Evolutionary conservation across 2,113 vertebrate genomes (phyloP), one percentile per base, ranked within the genome.

Genomic region (Melospiza georgiana): DNA sequence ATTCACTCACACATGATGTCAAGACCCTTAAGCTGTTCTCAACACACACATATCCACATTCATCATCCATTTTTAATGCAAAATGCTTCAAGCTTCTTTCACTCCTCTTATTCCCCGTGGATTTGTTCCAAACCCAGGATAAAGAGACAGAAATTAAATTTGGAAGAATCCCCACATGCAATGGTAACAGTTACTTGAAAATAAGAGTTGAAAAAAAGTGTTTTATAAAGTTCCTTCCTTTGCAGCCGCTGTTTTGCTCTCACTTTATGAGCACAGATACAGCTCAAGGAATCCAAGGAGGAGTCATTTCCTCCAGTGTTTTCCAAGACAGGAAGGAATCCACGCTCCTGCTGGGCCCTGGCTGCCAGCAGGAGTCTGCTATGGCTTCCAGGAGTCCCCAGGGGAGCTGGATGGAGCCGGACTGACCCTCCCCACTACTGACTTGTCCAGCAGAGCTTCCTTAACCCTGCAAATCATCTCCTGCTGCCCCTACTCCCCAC

Each of bases 311-410:
- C 94, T 87, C 7, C 49, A 4, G 9, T 7, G 55, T 51, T 88
- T 95, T 88, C 94, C 93, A 95, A 55, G 95, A 15, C 93, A 93
- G 94, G 89, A 96, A 95, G 91, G 87, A 85, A 85, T 95, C 67
- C 89, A 73, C 67, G 4, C 89, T 89, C 74, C 94, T 89, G 91
- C 78, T 82, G 87, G 57, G 73, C 39, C 51, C 61, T 92, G 96
- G 87, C 94, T 79, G 57, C 1, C 4, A 79, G 58, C 77, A 37
- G 55, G 43, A 63, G 6, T 5, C 22, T 77, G 76, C 37, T 71
- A 6, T 4, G 69, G 54, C 74, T 74, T 12, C 6, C 24, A 78
- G 69, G 68, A 82, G 44, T 43, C 69, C 81, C 87, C 51, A 68
- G 87, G 69, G 84, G 46, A 82, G 84, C 41, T 15, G 21, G 21